Base-by-base conservation (phyloP, 2,888 invertebrate species). In the Drosophila ezoana region DNA sequence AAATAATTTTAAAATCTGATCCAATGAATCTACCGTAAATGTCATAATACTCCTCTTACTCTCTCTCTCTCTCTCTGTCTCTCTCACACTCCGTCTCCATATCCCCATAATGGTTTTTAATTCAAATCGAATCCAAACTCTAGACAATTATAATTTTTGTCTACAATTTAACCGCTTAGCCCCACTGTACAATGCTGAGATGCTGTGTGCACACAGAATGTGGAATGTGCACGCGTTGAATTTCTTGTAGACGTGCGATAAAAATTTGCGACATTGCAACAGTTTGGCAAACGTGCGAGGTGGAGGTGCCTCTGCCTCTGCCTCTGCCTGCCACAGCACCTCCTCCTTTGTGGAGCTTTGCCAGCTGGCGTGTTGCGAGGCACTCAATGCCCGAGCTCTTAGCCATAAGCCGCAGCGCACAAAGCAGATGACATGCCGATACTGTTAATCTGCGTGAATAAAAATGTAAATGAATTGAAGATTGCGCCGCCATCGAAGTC, bases 211-310 rank as follows among this genome's bases (percentile, higher is more conserved):
- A 69, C 81, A 76, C 79, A 84, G 82, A 73, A 74, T 88, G 87
- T 83, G 87, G 87, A 87, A 89, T 86, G 89, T 87, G 88, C 89
- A 90, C 90, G 87, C 85, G 79, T 87, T 83, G 83, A 90, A 90
- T 90, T 89, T 89, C 89, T 81, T 88, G 83, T 85, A 88, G 89
- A 90, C 90, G 90, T 88, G 87, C 86, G 90, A 90, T 90, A 90
- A 90, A 90, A 90, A 90, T 90, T 89, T 90, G 90, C 86, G 89
- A 91, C 90, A 90, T 90, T 90, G 89, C 89, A 89, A 86, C 80
- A 89, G 84, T 76, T 89, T 85, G 74, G 80, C 63, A 73, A 77
- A 77, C 83, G 88, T 85, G 85, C 78, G 68, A 80, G 66, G 45
- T 56, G 45, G 47, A 54, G 58, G 60, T 45, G 47, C 49, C 52